Percentiles rank a stretch among this genome's conserved stretches.
Conservation (phyloP, 2,888 invertebrate species). For the Mythimna impura region DNA sequence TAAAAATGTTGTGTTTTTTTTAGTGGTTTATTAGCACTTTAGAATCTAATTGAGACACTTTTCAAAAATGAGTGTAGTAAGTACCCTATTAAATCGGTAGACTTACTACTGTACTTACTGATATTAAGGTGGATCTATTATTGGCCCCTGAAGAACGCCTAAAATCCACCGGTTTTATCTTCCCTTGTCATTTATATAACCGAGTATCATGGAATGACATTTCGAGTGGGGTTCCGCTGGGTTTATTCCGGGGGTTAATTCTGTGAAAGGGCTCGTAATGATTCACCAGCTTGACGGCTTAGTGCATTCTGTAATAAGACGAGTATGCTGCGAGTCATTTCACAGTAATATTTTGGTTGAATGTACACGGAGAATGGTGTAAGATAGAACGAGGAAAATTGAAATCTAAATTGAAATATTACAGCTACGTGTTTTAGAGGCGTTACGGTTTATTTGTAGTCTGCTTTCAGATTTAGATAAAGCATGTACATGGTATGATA, state of each 20-base stretch:
- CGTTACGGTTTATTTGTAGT: slow-evolving; percentile 8
- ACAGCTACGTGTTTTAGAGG: background rate
- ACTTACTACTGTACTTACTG: slow-evolving; percentile 11
- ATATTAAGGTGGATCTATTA: slow-evolving; percentile 46
- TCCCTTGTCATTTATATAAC: slow-evolving; percentile 82
- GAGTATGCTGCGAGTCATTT: slow-evolving; percentile 37
- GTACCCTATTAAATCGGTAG: too few species aligned
- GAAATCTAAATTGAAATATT: slow-evolving; percentile 23
- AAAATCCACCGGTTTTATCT: slow-evolving; percentile 78
- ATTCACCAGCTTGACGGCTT: slow-evolving; percentile 55
- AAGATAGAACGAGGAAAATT: background rate
- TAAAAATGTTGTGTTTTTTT: too few species aligned
- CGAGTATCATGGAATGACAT: slow-evolving; percentile 76
- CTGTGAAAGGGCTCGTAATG: slow-evolving; percentile 58
- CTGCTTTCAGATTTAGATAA: slow-evolving; percentile 27
- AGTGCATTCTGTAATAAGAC: slow-evolving; percentile 57
- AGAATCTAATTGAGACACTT: too few species aligned
- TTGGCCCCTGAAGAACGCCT: slow-evolving; percentile 60
- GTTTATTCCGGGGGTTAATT: slow-evolving; percentile 66
- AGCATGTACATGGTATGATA: slow-evolving; percentile 21
- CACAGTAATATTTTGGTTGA: slow-evolving; percentile 22
- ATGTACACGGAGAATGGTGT: background rate
- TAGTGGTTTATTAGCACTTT: too few species aligned
- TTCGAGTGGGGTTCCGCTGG: slow-evolving; percentile 66
- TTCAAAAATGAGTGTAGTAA: too few species aligned